Evolutionary conservation across 2,888 invertebrate genomes (phyloP).

Genomic region (Petrolisthes manimaculis): DNA sequence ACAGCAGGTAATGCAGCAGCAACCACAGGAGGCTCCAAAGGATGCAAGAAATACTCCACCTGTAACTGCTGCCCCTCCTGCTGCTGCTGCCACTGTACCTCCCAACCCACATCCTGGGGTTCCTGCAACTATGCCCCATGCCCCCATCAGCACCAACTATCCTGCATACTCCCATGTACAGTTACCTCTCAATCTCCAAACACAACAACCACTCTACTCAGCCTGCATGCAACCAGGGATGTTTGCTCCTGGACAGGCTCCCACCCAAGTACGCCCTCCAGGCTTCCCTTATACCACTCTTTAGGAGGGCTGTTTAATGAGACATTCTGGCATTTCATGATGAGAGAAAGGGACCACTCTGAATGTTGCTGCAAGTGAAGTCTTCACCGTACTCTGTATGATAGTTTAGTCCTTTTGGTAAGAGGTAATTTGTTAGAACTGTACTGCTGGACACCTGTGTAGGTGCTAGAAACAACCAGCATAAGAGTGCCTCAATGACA

Average conservation of each 20-base stretch:
- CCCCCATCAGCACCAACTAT: conserved; percentile 59
- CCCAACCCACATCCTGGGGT: conserved; percentile 53
- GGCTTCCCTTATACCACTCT: conserved; percentile 65
- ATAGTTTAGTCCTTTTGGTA: conserved; percentile 1
- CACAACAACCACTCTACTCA: conserved; percentile 64
- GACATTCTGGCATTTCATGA: conserved; percentile 2
- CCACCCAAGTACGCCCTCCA: conserved; percentile 62
- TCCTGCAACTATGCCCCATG: conserved; percentile 58
- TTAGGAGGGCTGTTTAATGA: conserved; percentile 26
- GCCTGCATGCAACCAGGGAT: conserved; percentile 66
- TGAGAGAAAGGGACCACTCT: conserved; percentile 14
- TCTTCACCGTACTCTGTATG: neutral
- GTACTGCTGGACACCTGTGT: conserved; percentile 14
- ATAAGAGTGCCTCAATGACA: conserved; percentile 23
- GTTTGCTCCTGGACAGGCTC: conserved; percentile 60
- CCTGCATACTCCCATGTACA: conserved; percentile 65
- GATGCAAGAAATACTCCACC: conserved; percentile 56
- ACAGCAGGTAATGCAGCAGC: conserved; percentile 33
- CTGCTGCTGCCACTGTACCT: conserved; percentile 39
- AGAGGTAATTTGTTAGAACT: neutral
- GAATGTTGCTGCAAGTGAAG: conserved; percentile 17
- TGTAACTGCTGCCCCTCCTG: conserved; percentile 34
- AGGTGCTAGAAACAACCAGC: conserved; percentile 18
- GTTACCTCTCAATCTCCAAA: conserved; percentile 63
- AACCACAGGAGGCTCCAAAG: conserved; percentile 52